phyloP scores from a whole-genome alignment of 2,888 invertebrate species.

The Bellardia bayeri region DNA sequence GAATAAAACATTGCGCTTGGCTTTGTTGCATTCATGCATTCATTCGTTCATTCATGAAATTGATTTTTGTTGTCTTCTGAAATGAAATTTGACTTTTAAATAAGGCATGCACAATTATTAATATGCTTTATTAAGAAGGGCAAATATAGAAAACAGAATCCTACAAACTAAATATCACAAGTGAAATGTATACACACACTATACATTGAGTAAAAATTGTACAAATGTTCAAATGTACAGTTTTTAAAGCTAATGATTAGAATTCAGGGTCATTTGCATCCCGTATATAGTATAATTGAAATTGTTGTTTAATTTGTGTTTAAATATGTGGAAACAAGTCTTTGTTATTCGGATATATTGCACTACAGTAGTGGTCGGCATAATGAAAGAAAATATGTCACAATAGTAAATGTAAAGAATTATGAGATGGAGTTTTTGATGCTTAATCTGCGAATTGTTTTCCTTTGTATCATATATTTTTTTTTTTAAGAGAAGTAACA shows the following conservation, averaged over 20 bases:
- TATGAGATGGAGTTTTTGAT: too few relatives aligned
- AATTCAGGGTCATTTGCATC: slow-evolving; percentile 3
- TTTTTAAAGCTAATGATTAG: not conserved
- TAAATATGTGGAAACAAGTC: too few relatives aligned
- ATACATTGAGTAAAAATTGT: not conserved
- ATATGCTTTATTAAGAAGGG: slow-evolving; percentile 44
- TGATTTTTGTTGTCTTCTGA: slow-evolving; percentile 56
- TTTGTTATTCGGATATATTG: too few relatives aligned
- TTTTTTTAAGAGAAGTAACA: too few relatives aligned
- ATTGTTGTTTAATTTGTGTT: too few relatives aligned
- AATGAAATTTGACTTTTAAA: slow-evolving; percentile 55
- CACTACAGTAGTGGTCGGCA: too few relatives aligned
- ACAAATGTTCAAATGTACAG: not conserved
- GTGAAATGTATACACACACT: not conserved
- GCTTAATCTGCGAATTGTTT: too few relatives aligned
- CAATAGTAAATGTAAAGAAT: too few relatives aligned
- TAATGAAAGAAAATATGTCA: too few relatives aligned
- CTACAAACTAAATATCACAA: not conserved
- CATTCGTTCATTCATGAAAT: slow-evolving; percentile 70
- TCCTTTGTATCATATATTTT: too few relatives aligned
- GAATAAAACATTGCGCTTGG: slow-evolving; percentile 27
- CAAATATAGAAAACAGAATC: slow-evolving; percentile 10
- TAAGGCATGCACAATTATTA: slow-evolving; percentile 43
- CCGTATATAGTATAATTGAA: too few relatives aligned
- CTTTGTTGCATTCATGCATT: slow-evolving; percentile 36